Evolutionary conservation across 1,140 invertebrate genomes (phyloP).

Genomic region (Steinernema feltiae): DNA sequence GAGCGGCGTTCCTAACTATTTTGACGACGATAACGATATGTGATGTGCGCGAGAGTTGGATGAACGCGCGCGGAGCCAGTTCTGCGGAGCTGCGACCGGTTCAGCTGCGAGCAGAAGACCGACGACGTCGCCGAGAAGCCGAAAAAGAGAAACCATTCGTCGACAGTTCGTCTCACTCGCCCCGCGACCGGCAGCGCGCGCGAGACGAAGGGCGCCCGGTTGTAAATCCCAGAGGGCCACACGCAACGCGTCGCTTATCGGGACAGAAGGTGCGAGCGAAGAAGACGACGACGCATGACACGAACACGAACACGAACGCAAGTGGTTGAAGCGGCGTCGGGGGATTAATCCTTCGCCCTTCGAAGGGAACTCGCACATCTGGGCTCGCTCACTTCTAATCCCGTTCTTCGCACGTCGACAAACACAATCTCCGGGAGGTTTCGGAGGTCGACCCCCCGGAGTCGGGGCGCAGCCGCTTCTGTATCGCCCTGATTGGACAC

Average conservation of each 20-base stretch:
- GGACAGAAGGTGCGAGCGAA: no score
- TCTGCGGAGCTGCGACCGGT: neutral
- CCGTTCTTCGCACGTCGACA: slow-evolving; percentile 5
- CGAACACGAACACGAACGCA: no score
- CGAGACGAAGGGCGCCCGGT: neutral
- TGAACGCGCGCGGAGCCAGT: slow-evolving; percentile 3
- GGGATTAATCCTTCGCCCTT: neutral
- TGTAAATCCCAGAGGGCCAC: no score
- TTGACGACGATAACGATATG: neutral
- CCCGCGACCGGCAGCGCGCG: neutral
- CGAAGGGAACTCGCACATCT: neutral
- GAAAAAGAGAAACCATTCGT: slow-evolving; percentile 1
- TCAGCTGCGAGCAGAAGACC: neutral
- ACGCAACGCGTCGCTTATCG: no score
- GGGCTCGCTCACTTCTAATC: neutral
- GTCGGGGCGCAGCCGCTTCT: neutral
- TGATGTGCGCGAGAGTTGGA: no score
- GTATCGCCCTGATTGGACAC: neutral
- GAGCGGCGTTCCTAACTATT: neutral
- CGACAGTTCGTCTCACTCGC: neutral
- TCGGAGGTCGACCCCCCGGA: neutral
- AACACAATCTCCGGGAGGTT: slow-evolving; percentile 2
- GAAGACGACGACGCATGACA: no score
- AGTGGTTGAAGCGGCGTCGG: neutral
- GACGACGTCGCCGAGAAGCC: neutral